phyloP scores from a whole-genome alignment of 1,140 invertebrate species.

The Heliconius nattereri region DNA sequence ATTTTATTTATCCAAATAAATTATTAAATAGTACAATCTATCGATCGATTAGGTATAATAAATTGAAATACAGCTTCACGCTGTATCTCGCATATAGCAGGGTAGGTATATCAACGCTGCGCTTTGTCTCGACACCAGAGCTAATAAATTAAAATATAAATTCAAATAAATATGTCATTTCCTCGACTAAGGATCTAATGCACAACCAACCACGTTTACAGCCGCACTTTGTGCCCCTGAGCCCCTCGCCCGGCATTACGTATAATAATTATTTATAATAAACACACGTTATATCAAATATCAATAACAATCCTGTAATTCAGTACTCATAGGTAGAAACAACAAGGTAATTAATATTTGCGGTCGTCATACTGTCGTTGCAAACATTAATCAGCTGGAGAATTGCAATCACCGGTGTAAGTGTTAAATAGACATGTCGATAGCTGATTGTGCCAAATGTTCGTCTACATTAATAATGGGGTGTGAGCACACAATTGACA shows the following conservation, averaged over 20 bases:
- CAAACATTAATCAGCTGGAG: conserved; percentile 20
- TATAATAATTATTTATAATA: background rate
- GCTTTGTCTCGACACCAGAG: too few relatives aligned
- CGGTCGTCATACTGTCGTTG: conserved; percentile 4
- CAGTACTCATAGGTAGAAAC: conserved; percentile 7
- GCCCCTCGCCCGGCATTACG: background rate
- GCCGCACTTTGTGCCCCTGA: too few relatives aligned
- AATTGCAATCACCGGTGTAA: conserved; percentile 16
- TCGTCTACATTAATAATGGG: background rate
- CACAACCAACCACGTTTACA: too few relatives aligned
- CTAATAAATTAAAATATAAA: too few relatives aligned
- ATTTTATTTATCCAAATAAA: background rate
- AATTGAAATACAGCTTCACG: too few relatives aligned
- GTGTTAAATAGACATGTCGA: conserved; percentile 1
- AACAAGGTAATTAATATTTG: conserved; percentile 25
- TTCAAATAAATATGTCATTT: too few relatives aligned
- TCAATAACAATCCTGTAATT: conserved; percentile 13
- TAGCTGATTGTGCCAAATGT: background rate
- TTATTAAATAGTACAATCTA: background rate
- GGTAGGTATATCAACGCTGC: too few relatives aligned
- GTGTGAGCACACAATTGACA: background rate
- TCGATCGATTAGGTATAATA: background rate
- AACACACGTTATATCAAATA: background rate
- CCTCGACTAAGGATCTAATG: too few relatives aligned
- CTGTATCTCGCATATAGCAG: too few relatives aligned